A percentile compares a stretch with the other conserved stretches of the same genome.
These are phyloP conservation scores for Anarhynchus alexandrinus DNA, from an alignment of 2,113 vertebrate species.

Conservation along the genomic window DNA sequence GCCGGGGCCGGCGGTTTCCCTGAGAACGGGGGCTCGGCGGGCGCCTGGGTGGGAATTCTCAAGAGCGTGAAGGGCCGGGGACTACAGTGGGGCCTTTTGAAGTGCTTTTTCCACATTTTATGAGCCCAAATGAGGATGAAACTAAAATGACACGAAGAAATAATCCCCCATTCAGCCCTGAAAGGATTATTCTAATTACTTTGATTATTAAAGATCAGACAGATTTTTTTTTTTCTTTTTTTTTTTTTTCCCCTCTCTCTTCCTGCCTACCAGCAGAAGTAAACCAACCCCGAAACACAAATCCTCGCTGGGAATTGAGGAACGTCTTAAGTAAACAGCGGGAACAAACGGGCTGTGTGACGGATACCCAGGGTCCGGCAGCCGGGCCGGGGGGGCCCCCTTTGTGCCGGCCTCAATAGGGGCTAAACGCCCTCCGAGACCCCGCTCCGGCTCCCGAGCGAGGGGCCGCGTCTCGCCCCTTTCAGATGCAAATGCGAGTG, in stretches of 20 bases:
- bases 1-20: background rate
- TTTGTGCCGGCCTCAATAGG: slow-evolving; percentile 82
- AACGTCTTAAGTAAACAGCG: slow-evolving; percentile 82
- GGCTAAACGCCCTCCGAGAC: slow-evolving; percentile 75
- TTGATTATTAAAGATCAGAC: slow-evolving; percentile 73
- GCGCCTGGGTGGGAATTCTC: slow-evolving; percentile 34
- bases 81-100: slow-evolving; percentile 31
- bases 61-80: background rate
- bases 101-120: slow-evolving; percentile 42
- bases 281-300: slow-evolving; percentile 73
- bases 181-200: slow-evolving; percentile 75
- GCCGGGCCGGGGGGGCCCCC: slow-evolving; percentile 46
- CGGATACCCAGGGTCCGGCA: slow-evolving; percentile 53
- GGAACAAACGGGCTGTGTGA: slow-evolving; percentile 83
- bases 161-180: slow-evolving; percentile 63
- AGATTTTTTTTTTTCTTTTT: background rate
- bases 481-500: slow-evolving; percentile 81
- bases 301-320: slow-evolving; percentile 76
- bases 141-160: slow-evolving; percentile 60
- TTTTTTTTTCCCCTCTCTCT: background rate
- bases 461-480: slow-evolving; percentile 70
- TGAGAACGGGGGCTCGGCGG: slow-evolving; percentile 42
- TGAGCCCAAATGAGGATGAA: slow-evolving; percentile 52
- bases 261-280: slow-evolving; percentile 27
- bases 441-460: background rate